A percentile compares a stretch with the other conserved stretches of the same genome.
These are phyloP conservation scores for Latrodectus elegans DNA, from an alignment of 2,888 invertebrate genomes.

Conservation along the genomic window DNA sequence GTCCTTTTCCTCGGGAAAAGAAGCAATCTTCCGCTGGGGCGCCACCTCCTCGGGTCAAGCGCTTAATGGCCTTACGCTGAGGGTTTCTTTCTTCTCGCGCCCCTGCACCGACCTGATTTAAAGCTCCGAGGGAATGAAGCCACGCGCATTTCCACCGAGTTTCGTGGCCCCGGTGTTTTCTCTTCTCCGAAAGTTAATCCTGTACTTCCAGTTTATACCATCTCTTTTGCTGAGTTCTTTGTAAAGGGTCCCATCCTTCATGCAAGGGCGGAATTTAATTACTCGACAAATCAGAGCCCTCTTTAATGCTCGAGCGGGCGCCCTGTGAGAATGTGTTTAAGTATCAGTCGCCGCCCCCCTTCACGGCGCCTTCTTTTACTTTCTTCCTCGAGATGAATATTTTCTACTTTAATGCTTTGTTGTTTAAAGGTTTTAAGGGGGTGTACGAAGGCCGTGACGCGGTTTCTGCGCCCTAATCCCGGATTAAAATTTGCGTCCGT, in stretches of 20 bases:
- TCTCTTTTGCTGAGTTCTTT: conserved; percentile 51
- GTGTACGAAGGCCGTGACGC: conserved; percentile 4
- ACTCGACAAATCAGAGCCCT: conserved; percentile 59
- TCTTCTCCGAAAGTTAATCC: conserved; percentile 1
- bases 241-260: conserved; percentile 49
- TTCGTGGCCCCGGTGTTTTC: conserved; percentile 9
- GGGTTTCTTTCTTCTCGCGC: conserved; percentile 7
- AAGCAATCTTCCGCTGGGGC: conserved; percentile 32
- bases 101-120: conserved; percentile 39
- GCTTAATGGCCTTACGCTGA: conserved; percentile 46
- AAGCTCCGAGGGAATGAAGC: conserved; percentile 1
- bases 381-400: conserved; percentile 37
- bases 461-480: conserved; percentile 56
- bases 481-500: conserved; percentile 61
- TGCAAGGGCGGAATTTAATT: conserved; percentile 54
- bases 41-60: conserved; percentile 35
- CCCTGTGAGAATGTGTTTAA: conserved; percentile 51
- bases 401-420: conserved; percentile 59
- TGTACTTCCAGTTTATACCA: conserved; percentile 16
- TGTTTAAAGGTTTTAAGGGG: conserved; percentile 56
- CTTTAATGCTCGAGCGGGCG: conserved; percentile 29
- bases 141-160: neutral
- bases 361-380: conserved; percentile 2
- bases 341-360: conserved; percentile 35
- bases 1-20: conserved; percentile 26